These are phyloP conservation scores for Tuberolachnus salignus DNA, from an alignment of 2,888 invertebrate species.

Conservation along the genomic window DNA sequence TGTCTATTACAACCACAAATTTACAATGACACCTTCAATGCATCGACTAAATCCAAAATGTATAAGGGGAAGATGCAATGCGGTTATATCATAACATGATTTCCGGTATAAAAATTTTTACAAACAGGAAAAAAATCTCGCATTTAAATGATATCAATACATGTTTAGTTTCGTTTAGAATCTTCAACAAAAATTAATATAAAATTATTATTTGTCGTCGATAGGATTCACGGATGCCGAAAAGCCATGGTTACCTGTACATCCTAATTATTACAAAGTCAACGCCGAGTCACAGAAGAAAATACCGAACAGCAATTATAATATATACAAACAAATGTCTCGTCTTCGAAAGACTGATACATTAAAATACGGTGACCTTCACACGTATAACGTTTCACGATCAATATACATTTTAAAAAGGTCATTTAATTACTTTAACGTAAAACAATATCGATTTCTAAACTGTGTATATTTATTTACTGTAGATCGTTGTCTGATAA, in stretches of 20 bases:
- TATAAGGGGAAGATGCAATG: no score
- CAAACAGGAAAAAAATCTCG: no score
- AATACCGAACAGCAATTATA: constrained; percentile 41
- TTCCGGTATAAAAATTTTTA: no score
- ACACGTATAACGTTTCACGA: background rate
- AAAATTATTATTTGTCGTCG: constrained; percentile 58
- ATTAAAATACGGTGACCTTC: constrained; percentile 25
- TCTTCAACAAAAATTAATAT: background rate
- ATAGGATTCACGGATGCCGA: constrained; percentile 58
- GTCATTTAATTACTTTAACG: no score
- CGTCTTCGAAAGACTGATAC: constrained; percentile 30
- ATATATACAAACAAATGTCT: constrained; percentile 47
- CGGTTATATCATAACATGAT: no score
- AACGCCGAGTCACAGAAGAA: constrained; percentile 46
- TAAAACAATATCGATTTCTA: no score
- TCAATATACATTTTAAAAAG: constrained; percentile 41
- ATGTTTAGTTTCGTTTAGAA: no score
- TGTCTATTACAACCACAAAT: no score
- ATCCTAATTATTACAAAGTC: constrained; percentile 53
- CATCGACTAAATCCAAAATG: no score
- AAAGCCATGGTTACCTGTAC: constrained; percentile 46
- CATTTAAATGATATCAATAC: no score
- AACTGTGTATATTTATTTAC: no score
- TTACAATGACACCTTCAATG: no score
- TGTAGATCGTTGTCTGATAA: constrained; percentile 21